These are phyloP conservation scores for Ailuropoda melanoleuca DNA, from an alignment of 2,113 vertebrate genomes.

Conservation along the genomic window DNA sequence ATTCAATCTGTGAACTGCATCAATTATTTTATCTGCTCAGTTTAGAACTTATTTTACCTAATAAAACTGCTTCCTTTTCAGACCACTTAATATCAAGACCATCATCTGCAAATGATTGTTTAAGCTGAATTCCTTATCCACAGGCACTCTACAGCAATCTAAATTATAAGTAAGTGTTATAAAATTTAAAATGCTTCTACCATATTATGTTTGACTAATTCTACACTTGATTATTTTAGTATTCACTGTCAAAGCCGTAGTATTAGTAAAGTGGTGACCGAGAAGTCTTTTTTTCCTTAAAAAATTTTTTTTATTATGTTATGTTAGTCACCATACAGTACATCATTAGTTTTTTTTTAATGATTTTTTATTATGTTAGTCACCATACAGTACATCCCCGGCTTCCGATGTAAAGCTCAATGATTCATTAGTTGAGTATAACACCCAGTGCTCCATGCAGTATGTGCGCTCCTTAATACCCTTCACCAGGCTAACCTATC, in stretches of 20 bases:
- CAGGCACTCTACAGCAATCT: constrained; percentile 9
- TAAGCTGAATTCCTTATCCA: constrained; percentile 12
- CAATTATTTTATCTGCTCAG: constrained; percentile 9
- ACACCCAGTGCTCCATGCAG: too few relatives aligned
- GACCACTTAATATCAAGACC: constrained; percentile 47
- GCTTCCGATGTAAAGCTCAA: too few relatives aligned
- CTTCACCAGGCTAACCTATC: too few relatives aligned
- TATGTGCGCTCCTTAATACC: too few relatives aligned
- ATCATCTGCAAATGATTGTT: constrained; percentile 18
- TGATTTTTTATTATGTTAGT: too few relatives aligned
- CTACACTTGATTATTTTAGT: constrained; percentile 4
- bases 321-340: too few relatives aligned
- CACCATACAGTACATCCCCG: too few relatives aligned
- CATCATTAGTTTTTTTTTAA: too few relatives aligned
- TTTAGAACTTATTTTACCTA: constrained; percentile 44
- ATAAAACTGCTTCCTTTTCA: constrained; percentile 33
- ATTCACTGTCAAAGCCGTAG: neutral
- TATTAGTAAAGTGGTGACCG: constrained; percentile 34
- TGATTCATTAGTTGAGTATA: too few relatives aligned
- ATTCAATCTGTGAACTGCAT: neutral
- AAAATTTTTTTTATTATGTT: too few relatives aligned
- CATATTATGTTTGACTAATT: neutral
- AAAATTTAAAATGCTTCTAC: neutral
- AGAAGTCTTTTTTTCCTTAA: constrained; percentile 25
- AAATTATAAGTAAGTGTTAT: constrained; percentile 21